Evolutionary conservation across 2,113 vertebrate genomes (phyloP), one percentile per base, ranked within the genome.

Genomic region (Cairina moschata): DNA sequence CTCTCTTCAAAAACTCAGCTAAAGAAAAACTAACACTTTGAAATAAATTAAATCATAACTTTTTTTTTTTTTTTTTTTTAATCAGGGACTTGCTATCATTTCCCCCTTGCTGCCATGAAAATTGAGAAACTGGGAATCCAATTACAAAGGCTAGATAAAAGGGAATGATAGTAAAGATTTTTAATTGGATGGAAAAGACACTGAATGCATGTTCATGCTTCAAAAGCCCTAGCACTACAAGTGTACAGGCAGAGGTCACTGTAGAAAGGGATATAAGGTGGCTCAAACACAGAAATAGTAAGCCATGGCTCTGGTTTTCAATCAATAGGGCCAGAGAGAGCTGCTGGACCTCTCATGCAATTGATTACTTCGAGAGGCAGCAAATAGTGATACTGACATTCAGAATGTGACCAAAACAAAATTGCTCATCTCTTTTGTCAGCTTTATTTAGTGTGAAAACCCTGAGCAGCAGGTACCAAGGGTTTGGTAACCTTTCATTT

Each of bases 121-220:
- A 98, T 96, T 95, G 97, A 97, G 96, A 97, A 97, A 97, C 79
- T 90, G 90, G 95, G 97, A 98, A 98, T 97, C 97, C 96, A 98
- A 98, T 98, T 98, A 98, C 97, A 98, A 98, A 97, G 69, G 36
- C 29, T 8, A 97, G 97, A 98, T 98, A 95, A 97, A 97, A 96
- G 77, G 63, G 44, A 92, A 93, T 86, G 97, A 98, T 98, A 97
- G 94, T 55, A 78, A 95, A 94, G 94, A 92, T 95, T 97, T 97
- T 97, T 98, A 98, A 98, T 98, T 97, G 96, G 91, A 95, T 97
- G 93, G 93, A 84, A 86, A 91, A 93, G 90, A 90, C 50, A 13
- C 29, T 46, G 89, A 94, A 95, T 79, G 73, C 17, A 31, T 86
- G 91, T 85, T 90, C 69, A n/a, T 34, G 76, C 68, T 91, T 90